Conservation (phyloP, 2,113 vertebrate species). For the Motacilla tschutschensis region DNA sequence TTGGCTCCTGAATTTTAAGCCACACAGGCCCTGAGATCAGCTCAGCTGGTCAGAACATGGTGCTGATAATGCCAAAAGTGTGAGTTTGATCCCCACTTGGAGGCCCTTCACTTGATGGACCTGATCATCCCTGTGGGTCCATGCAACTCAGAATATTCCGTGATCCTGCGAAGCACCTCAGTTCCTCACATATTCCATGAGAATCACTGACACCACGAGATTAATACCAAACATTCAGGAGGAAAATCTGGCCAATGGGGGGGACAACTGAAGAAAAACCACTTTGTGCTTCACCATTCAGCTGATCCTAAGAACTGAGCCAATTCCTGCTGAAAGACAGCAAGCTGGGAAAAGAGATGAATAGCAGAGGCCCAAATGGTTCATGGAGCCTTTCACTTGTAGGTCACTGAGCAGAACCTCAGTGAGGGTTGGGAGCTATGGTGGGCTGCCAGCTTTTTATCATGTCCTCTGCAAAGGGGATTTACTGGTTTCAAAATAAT, state of each 20-base stretch:
- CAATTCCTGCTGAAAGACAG: conserved; percentile 12
- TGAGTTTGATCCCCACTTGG: neutral
- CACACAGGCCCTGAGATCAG: neutral
- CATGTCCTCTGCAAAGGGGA: neutral
- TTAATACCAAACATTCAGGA: neutral
- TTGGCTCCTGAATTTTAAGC: neutral
- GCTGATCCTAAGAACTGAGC: neutral
- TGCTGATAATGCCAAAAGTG: neutral
- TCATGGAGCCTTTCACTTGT: conserved; percentile 20
- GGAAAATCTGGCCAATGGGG: neutral
- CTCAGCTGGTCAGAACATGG: neutral
- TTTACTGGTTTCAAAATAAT: conserved; percentile 18
- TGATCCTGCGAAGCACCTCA: neutral
- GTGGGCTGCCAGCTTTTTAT: neutral
- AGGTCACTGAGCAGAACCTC: conserved; percentile 33
- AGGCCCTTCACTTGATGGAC: neutral
- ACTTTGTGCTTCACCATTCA: neutral
- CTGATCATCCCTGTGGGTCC: neutral
- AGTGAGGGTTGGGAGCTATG: neutral
- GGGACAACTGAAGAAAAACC: neutral
- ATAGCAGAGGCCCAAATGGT: conserved; percentile 17
- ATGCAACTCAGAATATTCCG: neutral
- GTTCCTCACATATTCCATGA: neutral
- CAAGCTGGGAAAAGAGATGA: conserved; percentile 9
- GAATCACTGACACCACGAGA: neutral